These are phyloP conservation scores for Perizoma affinitatum DNA, from an alignment of 2,888 invertebrate species.

Conservation along the genomic window DNA sequence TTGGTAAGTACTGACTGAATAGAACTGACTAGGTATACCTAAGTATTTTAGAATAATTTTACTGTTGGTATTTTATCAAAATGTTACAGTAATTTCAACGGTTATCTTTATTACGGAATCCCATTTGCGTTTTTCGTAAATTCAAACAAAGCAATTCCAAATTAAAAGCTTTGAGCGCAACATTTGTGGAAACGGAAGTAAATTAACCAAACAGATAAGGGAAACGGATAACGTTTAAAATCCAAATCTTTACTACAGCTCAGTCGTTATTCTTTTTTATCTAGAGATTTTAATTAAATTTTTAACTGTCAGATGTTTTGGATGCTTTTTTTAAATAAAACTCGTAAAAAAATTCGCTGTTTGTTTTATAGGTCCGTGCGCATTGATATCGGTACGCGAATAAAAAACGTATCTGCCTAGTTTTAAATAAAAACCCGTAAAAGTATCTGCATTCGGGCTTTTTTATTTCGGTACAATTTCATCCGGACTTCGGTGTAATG, in stretches of 20 bases:
- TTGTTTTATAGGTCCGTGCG: constrained; percentile 21
- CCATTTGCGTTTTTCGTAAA: constrained; percentile 33
- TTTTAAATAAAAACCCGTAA: constrained; percentile 55
- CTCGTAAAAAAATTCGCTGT: constrained; percentile 24
- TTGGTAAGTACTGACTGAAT: no score
- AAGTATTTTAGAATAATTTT: no score
- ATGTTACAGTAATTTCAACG: constrained; percentile 6
- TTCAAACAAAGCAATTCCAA: constrained; percentile 45
- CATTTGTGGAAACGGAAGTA: constrained; percentile 50
- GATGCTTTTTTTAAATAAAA: constrained; percentile 18
- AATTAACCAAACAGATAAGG: constrained; percentile 44
- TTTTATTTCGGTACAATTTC: constrained; percentile 63
- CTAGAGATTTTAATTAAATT: constrained; percentile 32
- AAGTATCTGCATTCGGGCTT: constrained; percentile 58
- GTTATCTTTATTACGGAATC: constrained; percentile 29
- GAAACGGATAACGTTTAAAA: constrained; percentile 25
- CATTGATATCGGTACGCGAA: constrained; percentile 14
- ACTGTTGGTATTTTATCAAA: constrained; percentile 6
- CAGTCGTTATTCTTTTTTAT: constrained; percentile 31
- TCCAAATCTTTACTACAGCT: constrained; percentile 29
- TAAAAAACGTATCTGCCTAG: constrained; percentile 26
- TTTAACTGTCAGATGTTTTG: constrained; percentile 29
- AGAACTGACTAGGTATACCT: no score
- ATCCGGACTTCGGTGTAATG: constrained; percentile 61
- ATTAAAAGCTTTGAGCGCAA: constrained; percentile 43